These are phyloP conservation scores for Drosophila littoralis DNA, from an alignment of 1,140 invertebrate species.

Conservation along the genomic window DNA sequence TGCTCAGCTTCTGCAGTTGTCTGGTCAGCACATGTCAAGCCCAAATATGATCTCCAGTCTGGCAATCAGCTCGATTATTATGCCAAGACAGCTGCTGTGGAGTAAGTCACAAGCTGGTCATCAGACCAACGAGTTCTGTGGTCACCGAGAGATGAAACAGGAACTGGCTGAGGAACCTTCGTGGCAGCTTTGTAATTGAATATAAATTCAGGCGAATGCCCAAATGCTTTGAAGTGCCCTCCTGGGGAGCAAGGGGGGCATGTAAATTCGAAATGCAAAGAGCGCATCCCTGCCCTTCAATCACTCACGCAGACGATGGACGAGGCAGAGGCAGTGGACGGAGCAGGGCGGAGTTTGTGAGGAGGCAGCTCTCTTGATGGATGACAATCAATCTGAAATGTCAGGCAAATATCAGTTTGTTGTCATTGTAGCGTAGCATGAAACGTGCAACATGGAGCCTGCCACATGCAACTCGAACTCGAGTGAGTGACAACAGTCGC, in stretches of 20 bases:
- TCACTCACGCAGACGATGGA: constrained; percentile 55
- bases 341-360: neutral
- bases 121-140: constrained; percentile 20
- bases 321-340: neutral
- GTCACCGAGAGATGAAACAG: neutral
- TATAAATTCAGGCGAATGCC: constrained; percentile 56
- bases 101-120: constrained; percentile 39
- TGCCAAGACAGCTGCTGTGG: constrained; percentile 20
- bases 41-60: constrained; percentile 36
- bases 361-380: constrained; percentile 69
- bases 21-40: constrained; percentile 27
- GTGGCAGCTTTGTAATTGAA: constrained; percentile 63
- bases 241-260: constrained; percentile 20
- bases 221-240: constrained; percentile 32
- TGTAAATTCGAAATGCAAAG: constrained; percentile 79
- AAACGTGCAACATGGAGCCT: constrained; percentile 53
- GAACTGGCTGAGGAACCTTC: constrained; percentile 17
- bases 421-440: constrained; percentile 75
- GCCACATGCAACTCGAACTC: constrained; percentile 33
- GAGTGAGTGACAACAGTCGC: constrained; percentile 73
- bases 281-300: constrained; percentile 73
- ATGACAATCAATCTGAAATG: constrained; percentile 84
- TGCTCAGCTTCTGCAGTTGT: constrained; percentile 40
- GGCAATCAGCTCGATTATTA: constrained; percentile 6
- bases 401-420: constrained; percentile 84